These are phyloP conservation scores for Cinclus mexicanus DNA, from an alignment of 2,113 vertebrate genomes.

Conservation along the genomic window DNA sequence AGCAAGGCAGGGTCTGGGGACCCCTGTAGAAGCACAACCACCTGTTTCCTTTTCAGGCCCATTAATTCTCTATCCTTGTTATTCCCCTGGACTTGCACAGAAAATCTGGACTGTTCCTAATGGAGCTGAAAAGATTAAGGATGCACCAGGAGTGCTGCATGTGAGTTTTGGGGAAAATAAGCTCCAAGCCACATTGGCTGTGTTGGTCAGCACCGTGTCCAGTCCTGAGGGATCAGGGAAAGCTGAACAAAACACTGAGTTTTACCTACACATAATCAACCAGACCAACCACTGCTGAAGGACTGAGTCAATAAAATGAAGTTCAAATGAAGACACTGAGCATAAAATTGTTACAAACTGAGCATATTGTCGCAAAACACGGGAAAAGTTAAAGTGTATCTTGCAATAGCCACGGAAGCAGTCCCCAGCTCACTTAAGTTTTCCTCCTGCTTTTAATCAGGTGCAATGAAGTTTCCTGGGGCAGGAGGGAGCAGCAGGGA, in stretches of 20 bases:
- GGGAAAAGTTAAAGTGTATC: neutral
- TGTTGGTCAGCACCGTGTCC: neutral
- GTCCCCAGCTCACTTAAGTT: neutral
- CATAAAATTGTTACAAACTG: neutral
- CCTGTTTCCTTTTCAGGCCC: neutral
- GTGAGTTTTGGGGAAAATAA: neutral
- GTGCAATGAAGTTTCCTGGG: neutral
- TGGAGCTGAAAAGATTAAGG: neutral
- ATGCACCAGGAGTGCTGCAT: fast-evolving
- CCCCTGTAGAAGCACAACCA: neutral
- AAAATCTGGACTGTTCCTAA: neutral
- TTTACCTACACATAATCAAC: neutral
- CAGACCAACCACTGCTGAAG: neutral
- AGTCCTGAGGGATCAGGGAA: neutral
- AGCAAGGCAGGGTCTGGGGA: neutral
- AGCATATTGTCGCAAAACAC: too few relatives aligned
- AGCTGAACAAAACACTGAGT: neutral
- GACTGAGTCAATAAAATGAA: neutral
- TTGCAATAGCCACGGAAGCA: neutral
- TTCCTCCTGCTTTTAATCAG: neutral
- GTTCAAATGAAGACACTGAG: neutral
- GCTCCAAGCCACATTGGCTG: neutral
- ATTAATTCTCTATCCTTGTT: neutral
- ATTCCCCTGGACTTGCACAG: neutral
- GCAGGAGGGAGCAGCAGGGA: neutral